A percentile compares a stretch with the other conserved stretches of the same genome.
Evolutionary conservation across 2,113 vertebrate genomes (phyloP).

Genomic region (Xiphophorus hellerii): DNA sequence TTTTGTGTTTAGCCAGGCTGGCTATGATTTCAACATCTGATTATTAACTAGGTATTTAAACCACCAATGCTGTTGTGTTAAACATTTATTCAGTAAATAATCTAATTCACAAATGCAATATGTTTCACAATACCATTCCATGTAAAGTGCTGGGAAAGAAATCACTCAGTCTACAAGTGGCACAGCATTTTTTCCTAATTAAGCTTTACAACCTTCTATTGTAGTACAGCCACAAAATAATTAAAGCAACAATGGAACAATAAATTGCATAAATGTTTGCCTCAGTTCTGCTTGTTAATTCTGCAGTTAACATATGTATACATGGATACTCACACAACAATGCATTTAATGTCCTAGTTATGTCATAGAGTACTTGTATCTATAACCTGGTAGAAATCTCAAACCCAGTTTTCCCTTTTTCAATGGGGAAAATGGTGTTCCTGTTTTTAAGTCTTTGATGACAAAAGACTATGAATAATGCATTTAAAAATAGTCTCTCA

Average conservation of each 20-base stretch:
- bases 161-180: not conserved
- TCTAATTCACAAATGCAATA: constrained; percentile 1
- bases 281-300: not conserved
- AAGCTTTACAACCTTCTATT: constrained; percentile 11
- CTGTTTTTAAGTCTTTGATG: not conserved
- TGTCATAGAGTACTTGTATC: not conserved
- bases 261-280: not conserved
- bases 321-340: not conserved
- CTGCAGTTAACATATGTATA: not conserved
- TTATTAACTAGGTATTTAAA: not conserved
- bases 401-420: not conserved
- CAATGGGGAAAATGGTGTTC: not conserved
- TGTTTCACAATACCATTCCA: not conserved
- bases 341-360: not conserved
- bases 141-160: not conserved
- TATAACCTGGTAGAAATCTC: not conserved
- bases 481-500: not conserved
- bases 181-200: constrained; percentile 22
- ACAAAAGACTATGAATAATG: not conserved
- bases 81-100: constrained; percentile 9
- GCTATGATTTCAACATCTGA: constrained; percentile 1
- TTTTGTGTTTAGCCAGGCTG: not conserved
- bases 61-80: constrained; percentile 1
- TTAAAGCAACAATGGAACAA: constrained; percentile 27
- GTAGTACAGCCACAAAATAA: constrained; percentile 8